These are phyloP conservation scores for Oceanites oceanicus DNA, from an alignment of 2,113 vertebrate species.

Conservation along the genomic window DNA sequence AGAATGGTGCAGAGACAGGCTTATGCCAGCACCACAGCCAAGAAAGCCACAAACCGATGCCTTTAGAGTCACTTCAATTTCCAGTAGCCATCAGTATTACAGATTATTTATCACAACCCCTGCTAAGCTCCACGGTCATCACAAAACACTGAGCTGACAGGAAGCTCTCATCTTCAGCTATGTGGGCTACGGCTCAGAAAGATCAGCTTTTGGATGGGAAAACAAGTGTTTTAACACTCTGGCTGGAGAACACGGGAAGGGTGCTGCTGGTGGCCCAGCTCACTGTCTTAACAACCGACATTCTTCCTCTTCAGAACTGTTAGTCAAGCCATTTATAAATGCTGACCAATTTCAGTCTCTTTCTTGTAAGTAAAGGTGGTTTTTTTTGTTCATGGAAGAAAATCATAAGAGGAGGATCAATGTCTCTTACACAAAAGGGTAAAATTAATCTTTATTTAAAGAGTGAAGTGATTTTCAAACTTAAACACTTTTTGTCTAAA, in stretches of 20 bases:
- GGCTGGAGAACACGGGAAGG: fast-evolving
- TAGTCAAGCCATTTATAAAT: background rate
- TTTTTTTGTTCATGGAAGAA: background rate
- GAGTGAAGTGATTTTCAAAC: background rate
- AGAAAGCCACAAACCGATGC: background rate
- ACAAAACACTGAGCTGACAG: background rate
- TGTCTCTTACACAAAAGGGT: fast-evolving
- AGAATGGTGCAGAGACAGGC: background rate
- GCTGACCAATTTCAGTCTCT: background rate
- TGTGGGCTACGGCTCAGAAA: fast-evolving
- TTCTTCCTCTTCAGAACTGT: background rate
- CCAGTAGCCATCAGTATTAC: background rate
- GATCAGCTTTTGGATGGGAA: background rate
- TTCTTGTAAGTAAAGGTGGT: background rate
- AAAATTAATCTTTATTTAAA: background rate
- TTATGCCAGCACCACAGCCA: background rate
- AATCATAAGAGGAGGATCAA: background rate
- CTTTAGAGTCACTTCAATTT: background rate
- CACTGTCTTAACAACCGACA: background rate
- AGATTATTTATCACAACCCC: background rate
- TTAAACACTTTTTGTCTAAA: background rate
- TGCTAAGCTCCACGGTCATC: background rate
- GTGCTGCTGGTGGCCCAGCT: background rate
- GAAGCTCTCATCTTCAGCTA: background rate
- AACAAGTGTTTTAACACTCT: background rate